A percentile compares a stretch with the other conserved stretches of the same genome.
These are phyloP conservation scores for Heliocidaris tuberculata DNA, from an alignment of 35 echinoderm and acorn worm species.

Conservation along the genomic window DNA sequence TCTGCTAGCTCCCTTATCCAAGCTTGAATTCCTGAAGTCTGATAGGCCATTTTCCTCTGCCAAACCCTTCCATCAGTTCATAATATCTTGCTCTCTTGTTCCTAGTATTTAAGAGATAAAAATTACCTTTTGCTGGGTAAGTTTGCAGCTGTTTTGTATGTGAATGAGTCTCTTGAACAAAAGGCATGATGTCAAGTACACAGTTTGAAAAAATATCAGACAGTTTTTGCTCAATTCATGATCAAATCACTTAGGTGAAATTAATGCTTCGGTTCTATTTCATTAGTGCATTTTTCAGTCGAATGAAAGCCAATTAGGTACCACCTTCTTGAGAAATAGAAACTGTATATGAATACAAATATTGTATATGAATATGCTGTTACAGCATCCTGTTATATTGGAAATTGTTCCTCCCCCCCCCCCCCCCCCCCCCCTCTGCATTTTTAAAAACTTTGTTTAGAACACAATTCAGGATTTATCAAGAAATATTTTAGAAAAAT, in stretches of 20 bases:
- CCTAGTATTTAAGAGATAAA: slow-evolving; percentile 10
- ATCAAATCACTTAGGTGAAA: not conserved
- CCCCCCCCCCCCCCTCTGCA: no score
- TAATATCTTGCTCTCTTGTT: not conserved
- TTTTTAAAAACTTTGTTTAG: no score
- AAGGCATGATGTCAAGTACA: not conserved
- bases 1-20: not conserved
- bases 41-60: not conserved
- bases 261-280: not conserved
- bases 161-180: not conserved
- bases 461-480: no score
- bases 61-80: not conserved
- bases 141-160: not conserved
- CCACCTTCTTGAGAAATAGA: not conserved
- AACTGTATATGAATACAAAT: no score
- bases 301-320: not conserved
- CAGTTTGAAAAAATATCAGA: not conserved
- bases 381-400: no score
- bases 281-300: not conserved
- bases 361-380: not conserved
- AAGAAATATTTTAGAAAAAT: no score
- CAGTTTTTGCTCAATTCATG: not conserved
- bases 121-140: not conserved
- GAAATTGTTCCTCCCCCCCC: no score
- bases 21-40: not conserved